These are phyloP conservation scores for Bagarius yarrelli DNA, from an alignment of 2,113 vertebrate species.

Conservation along the genomic window DNA sequence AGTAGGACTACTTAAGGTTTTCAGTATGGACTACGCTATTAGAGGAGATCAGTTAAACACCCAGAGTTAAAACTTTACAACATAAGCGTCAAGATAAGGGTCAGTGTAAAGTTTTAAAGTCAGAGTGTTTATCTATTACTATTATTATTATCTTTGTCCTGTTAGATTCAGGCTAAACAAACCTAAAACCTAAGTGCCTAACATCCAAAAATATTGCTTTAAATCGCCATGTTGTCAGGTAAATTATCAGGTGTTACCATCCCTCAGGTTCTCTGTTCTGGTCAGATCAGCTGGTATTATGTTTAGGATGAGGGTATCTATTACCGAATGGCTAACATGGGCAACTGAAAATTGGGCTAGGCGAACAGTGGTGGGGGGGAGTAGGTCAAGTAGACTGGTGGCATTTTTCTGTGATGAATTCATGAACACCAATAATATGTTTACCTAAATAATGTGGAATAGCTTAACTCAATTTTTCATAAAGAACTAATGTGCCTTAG, in stretches of 20 bases:
- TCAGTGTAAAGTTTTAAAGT: neutral
- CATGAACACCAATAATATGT: neutral
- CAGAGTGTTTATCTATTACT: neutral
- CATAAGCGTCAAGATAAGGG: neutral
- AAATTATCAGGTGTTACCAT: neutral
- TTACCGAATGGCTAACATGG: neutral
- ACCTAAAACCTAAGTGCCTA: neutral
- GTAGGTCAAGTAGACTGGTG: conserved; percentile 37
- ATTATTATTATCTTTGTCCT: neutral
- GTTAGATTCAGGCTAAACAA: neutral
- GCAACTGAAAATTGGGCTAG: conserved; percentile 40
- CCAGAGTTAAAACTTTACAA: neutral
- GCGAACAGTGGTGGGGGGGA: conserved; percentile 24
- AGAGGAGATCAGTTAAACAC: neutral
- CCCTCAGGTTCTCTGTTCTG: neutral
- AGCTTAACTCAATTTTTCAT: neutral
- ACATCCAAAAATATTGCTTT: neutral
- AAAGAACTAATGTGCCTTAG: neutral
- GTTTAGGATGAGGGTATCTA: neutral
- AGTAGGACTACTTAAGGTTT: neutral
- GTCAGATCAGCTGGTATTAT: neutral
- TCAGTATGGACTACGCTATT: neutral
- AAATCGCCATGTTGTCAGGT: neutral
- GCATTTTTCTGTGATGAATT: neutral
- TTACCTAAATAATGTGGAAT: conserved; percentile 6